These are phyloP conservation scores for Dromas ardeola DNA, from an alignment of 2,113 vertebrate species.

Conservation along the genomic window DNA sequence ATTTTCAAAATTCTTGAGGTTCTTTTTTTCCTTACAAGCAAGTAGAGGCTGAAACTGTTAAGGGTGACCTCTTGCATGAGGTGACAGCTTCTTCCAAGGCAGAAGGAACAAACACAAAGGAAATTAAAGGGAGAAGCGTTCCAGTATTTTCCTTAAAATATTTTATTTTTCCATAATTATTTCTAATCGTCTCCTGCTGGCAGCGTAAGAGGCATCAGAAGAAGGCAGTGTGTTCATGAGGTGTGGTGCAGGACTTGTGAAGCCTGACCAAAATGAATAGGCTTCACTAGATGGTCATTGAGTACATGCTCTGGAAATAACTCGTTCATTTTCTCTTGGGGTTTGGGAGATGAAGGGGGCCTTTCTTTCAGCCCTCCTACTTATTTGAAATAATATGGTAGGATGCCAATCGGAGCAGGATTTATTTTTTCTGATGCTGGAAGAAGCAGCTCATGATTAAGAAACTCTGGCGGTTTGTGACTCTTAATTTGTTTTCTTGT, in stretches of 20 bases:
- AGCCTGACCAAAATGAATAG: not conserved
- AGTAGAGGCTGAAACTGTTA: not conserved
- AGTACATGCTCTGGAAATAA: slow-evolving; percentile 27
- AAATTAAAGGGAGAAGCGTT: not conserved
- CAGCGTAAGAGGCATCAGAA: not conserved
- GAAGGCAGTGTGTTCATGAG: not conserved
- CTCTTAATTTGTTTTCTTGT: not conserved
- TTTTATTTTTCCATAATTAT: not conserved
- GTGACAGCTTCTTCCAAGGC: not conserved
- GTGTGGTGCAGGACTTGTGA: not conserved
- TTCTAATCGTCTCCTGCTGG: not conserved
- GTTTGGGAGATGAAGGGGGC: slow-evolving; percentile 16
- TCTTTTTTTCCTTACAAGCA: not conserved
- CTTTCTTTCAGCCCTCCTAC: not conserved
- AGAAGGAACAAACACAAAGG: not conserved
- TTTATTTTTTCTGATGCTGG: not conserved
- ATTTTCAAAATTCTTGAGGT: not conserved
- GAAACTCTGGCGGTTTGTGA: not conserved
- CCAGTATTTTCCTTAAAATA: not conserved
- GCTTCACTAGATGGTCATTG: not conserved
- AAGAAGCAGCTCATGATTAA: not conserved
- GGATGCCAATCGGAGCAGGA: not conserved
- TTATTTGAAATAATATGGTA: slow-evolving; percentile 11
- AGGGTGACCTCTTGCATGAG: not conserved
- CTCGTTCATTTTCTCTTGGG: not conserved